Conservation (phyloP, 2,888 invertebrate genomes). For the Cactoblastis cactorum region DNA sequence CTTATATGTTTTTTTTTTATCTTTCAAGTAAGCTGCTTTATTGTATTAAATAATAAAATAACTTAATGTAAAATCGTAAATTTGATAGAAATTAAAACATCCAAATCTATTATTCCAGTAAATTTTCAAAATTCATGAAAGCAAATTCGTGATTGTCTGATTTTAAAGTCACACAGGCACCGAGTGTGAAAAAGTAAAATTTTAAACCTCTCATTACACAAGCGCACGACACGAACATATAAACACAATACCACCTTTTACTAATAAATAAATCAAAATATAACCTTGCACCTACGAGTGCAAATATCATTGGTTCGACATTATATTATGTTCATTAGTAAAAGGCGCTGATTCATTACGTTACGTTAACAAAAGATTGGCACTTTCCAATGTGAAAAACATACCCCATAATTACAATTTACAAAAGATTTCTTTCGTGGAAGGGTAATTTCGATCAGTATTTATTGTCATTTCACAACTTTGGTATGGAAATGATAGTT, state of each 20-base stretch:
- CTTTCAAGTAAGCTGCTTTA: no score
- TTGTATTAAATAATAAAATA: no score
- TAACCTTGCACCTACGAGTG: neutral
- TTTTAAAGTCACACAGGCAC: no score
- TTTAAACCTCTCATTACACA: neutral
- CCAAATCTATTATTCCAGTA: no score
- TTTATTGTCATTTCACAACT: conserved; percentile 72
- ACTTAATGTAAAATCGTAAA: no score
- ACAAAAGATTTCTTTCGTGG: conserved; percentile 30
- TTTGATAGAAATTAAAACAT: no score
- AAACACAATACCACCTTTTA: neutral
- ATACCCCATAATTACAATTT: conserved; percentile 16
- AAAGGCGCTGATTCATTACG: conserved; percentile 16
- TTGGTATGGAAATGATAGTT: conserved; percentile 37
- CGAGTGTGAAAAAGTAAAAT: no score
- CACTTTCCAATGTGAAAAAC: conserved; percentile 12
- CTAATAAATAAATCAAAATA: conserved; percentile 11
- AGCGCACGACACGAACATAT: neutral
- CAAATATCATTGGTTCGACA: conserved; percentile 5
- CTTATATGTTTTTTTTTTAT: no score
- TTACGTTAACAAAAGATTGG: conserved; percentile 13
- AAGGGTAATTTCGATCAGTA: conserved; percentile 29
- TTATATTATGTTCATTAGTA: conserved; percentile 9
- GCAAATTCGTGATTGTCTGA: no score
- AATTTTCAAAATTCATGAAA: no score